Evolutionary conservation across 2,113 vertebrate genomes (phyloP).

Genomic region (Centropristis striata): DNA sequence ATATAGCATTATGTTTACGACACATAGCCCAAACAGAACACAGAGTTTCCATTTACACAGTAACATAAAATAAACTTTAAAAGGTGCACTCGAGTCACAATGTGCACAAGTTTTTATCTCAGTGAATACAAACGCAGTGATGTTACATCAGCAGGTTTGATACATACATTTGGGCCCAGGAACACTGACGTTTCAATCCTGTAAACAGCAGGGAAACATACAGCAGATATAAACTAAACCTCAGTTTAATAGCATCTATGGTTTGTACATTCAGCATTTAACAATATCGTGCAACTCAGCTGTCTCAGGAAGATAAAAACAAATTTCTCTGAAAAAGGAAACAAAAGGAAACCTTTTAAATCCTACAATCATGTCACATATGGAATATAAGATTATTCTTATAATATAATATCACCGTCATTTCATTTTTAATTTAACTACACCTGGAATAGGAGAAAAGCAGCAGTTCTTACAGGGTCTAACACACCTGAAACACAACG

Average conservation of each 20-base stretch:
- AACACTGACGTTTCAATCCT: slow-evolving; percentile 29
- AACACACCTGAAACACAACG: slow-evolving; percentile 28
- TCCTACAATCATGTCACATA: slow-evolving; percentile 30
- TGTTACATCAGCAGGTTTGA: slow-evolving; percentile 18
- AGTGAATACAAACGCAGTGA: not conserved
- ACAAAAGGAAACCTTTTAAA: slow-evolving; percentile 27
- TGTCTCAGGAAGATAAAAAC: slow-evolving; percentile 48
- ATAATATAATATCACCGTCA: not conserved
- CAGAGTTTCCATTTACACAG: not conserved
- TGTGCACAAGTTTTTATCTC: not conserved
- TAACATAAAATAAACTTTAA: slow-evolving; percentile 11
- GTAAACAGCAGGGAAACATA: slow-evolving; percentile 2
- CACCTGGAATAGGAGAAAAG: slow-evolving; percentile 40
- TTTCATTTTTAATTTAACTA: not conserved
- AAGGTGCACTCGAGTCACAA: slow-evolving; percentile 27
- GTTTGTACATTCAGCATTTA: slow-evolving; percentile 77
- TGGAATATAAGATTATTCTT: slow-evolving; percentile 1
- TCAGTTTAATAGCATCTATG: slow-evolving; percentile 57
- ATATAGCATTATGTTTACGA: not conserved
- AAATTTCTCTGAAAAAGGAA: not conserved
- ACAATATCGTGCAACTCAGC: slow-evolving; percentile 38
- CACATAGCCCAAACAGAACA: not conserved
- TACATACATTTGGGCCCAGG: not conserved
- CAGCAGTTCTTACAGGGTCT: slow-evolving; percentile 67
- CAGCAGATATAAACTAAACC: slow-evolving; percentile 18